A percentile compares a stretch with the other conserved stretches of the same genome.
phyloP scores from a whole-genome alignment of 2,113 vertebrate genomes.

The Panurus biarmicus region DNA sequence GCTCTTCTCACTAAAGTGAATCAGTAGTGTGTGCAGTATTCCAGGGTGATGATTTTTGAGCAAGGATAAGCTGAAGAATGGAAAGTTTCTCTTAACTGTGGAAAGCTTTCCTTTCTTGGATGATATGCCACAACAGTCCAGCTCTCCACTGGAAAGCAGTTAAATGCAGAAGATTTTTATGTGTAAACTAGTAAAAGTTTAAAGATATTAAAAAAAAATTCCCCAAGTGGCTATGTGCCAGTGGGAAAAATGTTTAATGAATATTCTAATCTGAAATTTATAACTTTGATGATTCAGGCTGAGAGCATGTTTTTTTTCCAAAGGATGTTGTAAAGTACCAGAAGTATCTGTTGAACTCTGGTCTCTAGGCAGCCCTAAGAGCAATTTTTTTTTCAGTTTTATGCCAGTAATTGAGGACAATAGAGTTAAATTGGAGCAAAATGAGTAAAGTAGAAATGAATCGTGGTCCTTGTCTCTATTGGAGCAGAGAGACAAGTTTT shows the following conservation, averaged over 20 bases:
- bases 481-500: not conserved
- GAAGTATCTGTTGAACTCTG: not conserved
- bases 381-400: not conserved
- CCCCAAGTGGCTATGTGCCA: not conserved
- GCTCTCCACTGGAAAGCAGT: constrained; percentile 7
- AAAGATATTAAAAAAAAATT: constrained; percentile 25
- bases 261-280: constrained; percentile 37
- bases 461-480: not conserved
- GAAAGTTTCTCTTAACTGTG: not conserved
- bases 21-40: not conserved
- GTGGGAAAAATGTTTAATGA: constrained; percentile 6
- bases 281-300: not conserved
- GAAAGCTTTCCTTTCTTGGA: constrained; percentile 5
- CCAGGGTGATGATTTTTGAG: not conserved
- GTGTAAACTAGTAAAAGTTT: constrained; percentile 33
- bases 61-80: not conserved
- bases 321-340: not conserved
- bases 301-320: not conserved
- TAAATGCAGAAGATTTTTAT: constrained; percentile 17
- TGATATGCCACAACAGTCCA: not conserved
- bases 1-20: not conserved
- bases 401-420: not conserved
- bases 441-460: not conserved
- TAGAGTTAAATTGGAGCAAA: not conserved
- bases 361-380: not conserved